A percentile compares a stretch with the other conserved stretches of the same genome.
Conservation (phyloP, 2,797 vertebrate genomes). For the Myiotriccus ornatus region DNA sequence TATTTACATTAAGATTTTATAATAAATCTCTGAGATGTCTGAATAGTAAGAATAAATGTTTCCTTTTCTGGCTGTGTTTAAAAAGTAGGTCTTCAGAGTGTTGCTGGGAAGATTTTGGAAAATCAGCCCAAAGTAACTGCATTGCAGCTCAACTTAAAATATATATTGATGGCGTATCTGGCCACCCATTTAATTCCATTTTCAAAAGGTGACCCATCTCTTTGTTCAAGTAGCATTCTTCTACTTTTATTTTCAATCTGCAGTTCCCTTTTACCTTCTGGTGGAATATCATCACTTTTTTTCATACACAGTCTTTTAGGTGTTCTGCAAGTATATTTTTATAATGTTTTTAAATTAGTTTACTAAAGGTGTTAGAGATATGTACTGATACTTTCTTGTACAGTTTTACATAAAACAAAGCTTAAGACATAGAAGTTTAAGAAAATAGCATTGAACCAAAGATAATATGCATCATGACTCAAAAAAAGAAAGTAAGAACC, state of each 20-base stretch:
- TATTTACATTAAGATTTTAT: constrained; percentile 52
- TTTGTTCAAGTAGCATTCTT: background rate
- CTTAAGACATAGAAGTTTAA: background rate
- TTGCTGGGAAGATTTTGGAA: constrained; percentile 31
- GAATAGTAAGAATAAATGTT: constrained; percentile 30
- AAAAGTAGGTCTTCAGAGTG: constrained; percentile 34
- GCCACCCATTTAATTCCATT: background rate
- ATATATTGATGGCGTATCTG: background rate
- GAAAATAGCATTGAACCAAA: background rate
- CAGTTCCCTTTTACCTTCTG: background rate
- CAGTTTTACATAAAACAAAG: background rate
- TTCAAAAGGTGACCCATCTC: background rate
- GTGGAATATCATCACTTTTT: background rate
- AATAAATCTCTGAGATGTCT: constrained; percentile 32
- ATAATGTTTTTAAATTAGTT: background rate
- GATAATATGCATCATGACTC: background rate
- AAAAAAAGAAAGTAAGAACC: background rate
- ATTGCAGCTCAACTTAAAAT: background rate
- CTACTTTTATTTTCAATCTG: background rate
- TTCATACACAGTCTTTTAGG: background rate
- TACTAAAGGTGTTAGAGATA: background rate
- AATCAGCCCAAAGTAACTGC: background rate
- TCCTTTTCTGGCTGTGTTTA: background rate
- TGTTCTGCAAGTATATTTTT: background rate
- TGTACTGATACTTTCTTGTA: background rate